Evolutionary conservation across 2,888 invertebrate species (phyloP), one percentile per base, ranked within the genome.

Genomic region (Parnassius smintheus): DNA sequence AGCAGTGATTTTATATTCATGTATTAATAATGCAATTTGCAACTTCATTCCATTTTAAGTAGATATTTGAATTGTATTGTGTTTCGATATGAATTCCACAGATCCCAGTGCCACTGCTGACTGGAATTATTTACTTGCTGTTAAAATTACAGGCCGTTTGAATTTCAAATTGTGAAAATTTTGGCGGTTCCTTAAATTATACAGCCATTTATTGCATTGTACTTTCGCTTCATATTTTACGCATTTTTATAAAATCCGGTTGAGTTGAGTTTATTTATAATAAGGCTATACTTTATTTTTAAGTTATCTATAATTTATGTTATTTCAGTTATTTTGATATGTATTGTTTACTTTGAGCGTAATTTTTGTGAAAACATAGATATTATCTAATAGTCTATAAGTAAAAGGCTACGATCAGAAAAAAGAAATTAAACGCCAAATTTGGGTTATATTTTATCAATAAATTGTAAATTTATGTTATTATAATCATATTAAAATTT

Each of bases 111-210:
- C 55, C 42, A 59, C 22, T 46, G 63, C 59, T 46, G 63, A 55
- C 56, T 59, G 49, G 63, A 59, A 63, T 63, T 56, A 63, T 63
- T 63, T 63, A 56, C 59, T 56, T 59, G 57, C 55, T 49, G 56
- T 49, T 63, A 59, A 59, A 59, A 64, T 57, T 64, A 57, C 56
- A 61, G 49, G 22, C n/a, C 12, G 50, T 59, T 63, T 63, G 50
- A 63, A 63, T 59, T 63, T 63, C 55, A 56, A 62, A 35, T 67
- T 62, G 49, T 65, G 49, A 56, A 65, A 65, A 64, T 65, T 59
- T 53, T 44, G 51, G 42, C 48, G 51, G 48, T 60, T 18, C 53
- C 41, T 49, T 58, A 49, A 52, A 44, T 42, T 52, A 44, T 62
- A 54, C 49, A 8, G 22, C 9, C 18, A 53, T 35, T 35, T 7